Conservation (phyloP, 2,888 invertebrate genomes). For the Pocota personata region DNA sequence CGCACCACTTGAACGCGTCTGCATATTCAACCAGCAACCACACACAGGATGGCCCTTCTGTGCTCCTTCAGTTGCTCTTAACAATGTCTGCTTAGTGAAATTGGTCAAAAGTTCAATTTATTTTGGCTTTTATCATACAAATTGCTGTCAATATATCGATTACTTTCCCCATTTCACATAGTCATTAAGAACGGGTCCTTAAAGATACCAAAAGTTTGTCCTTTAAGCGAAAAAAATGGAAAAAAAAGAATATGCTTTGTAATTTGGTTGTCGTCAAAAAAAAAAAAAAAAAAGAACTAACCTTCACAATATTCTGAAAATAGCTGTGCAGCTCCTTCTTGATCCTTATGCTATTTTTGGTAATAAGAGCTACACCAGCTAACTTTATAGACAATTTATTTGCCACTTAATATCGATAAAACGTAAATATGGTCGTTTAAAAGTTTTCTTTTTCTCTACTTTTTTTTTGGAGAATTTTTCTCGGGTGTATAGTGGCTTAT, state of each 20-base stretch:
- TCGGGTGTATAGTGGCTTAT: constrained; percentile 4
- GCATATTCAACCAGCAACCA: background rate
- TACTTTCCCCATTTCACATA: constrained; percentile 53
- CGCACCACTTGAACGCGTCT: constrained; percentile 45
- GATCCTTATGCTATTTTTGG: constrained; percentile 58
- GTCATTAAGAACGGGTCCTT: constrained; percentile 45
- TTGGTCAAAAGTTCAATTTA: constrained; percentile 72
- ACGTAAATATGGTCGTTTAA: constrained; percentile 76
- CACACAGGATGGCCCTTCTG: background rate
- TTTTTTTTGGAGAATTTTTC: background rate
- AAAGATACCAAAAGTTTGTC: constrained; percentile 51
- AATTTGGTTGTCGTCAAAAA: constrained; percentile 39
- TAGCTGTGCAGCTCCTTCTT: constrained; percentile 19
- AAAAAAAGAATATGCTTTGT: constrained; percentile 39
- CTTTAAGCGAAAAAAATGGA: constrained; percentile 21
- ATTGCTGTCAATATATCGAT: constrained; percentile 74
- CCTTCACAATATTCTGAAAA: constrained; percentile 12
- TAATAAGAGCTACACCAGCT: constrained; percentile 62
- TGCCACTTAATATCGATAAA: constrained; percentile 79
- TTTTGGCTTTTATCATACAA: constrained; percentile 71
- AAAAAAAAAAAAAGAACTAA: constrained; percentile 34
- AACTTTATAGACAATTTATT: constrained; percentile 81
- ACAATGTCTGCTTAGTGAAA: constrained; percentile 57
- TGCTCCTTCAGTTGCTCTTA: constrained; percentile 15
- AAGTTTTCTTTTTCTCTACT: constrained; percentile 21